Evolutionary conservation across 2,888 invertebrate species (phyloP).

Genomic region (Kryphioiulus occultus): DNA sequence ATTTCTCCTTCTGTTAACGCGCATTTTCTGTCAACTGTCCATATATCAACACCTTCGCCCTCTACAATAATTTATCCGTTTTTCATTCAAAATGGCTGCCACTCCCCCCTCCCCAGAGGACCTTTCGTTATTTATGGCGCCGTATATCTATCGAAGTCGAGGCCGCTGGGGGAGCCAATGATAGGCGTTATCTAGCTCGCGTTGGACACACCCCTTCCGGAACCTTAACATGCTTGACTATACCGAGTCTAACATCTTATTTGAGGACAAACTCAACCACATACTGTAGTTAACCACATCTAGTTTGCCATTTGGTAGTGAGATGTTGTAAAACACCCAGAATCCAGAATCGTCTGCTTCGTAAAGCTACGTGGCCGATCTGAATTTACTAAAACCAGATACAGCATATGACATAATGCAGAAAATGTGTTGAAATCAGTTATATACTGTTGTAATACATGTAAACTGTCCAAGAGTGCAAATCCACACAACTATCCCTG

Average conservation of each 20-base stretch:
- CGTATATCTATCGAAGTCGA: not conserved
- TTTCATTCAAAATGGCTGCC: conserved; percentile 5
- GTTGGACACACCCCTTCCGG: not conserved
- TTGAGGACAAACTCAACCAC: too few relatives aligned
- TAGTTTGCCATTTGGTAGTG: too few relatives aligned
- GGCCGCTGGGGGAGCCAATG: not conserved
- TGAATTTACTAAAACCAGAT: too few relatives aligned
- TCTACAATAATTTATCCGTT: not conserved
- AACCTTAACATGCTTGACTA: not conserved
- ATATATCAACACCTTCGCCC: not conserved
- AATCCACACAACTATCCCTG: too few relatives aligned
- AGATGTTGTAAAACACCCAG: too few relatives aligned
- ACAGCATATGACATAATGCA: too few relatives aligned
- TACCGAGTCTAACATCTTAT: not conserved
- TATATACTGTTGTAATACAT: too few relatives aligned
- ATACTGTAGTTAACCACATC: too few relatives aligned
- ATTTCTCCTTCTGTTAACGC: conserved; percentile 8
- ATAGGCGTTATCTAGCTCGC: not conserved
- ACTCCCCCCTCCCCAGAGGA: not conserved
- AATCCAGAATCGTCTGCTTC: too few relatives aligned
- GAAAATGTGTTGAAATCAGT: too few relatives aligned
- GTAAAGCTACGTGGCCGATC: too few relatives aligned
- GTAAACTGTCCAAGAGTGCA: too few relatives aligned
- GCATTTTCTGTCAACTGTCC: not conserved
- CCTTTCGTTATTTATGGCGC: not conserved